These are phyloP conservation scores for Apogon talboti DNA, from an alignment of 2,797 vertebrate species.

Conservation along the genomic window DNA sequence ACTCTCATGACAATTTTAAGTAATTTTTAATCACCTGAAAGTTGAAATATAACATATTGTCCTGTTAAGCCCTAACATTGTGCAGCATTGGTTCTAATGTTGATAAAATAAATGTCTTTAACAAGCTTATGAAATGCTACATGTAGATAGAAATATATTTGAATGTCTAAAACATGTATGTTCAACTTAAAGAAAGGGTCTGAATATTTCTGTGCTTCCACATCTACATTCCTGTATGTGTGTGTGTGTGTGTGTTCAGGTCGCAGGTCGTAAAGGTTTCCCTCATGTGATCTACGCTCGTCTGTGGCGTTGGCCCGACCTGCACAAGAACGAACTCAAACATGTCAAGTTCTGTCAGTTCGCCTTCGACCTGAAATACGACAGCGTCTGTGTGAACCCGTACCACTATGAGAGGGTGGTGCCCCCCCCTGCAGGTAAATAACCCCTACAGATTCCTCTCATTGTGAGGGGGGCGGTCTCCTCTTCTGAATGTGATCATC, in stretches of 20 bases:
- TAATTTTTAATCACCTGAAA: too few relatives aligned
- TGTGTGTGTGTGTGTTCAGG: constrained; percentile 72
- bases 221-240: not conserved
- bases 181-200: too few relatives aligned
- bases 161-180: too few relatives aligned
- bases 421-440: constrained; percentile 78
- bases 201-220: not conserved
- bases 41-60: too few relatives aligned
- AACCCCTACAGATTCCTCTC: not conserved
- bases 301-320: constrained; percentile 87
- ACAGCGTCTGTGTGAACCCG: constrained; percentile 88
- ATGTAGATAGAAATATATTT: too few relatives aligned
- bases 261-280: constrained; percentile 86
- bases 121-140: too few relatives aligned
- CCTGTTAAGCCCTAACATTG: too few relatives aligned
- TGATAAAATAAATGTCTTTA: too few relatives aligned
- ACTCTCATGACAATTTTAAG: too few relatives aligned
- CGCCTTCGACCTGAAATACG: constrained; percentile 88
- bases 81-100: too few relatives aligned
- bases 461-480: too few relatives aligned
- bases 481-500: not conserved
- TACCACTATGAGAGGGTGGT: constrained; percentile 89
- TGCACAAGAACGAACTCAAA: constrained; percentile 89
- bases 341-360: constrained; percentile 87
- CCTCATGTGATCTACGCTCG: constrained; percentile 87